These are phyloP conservation scores for Drosophila dunni DNA, from an alignment of 1,140 invertebrate genomes.

Conservation along the genomic window DNA sequence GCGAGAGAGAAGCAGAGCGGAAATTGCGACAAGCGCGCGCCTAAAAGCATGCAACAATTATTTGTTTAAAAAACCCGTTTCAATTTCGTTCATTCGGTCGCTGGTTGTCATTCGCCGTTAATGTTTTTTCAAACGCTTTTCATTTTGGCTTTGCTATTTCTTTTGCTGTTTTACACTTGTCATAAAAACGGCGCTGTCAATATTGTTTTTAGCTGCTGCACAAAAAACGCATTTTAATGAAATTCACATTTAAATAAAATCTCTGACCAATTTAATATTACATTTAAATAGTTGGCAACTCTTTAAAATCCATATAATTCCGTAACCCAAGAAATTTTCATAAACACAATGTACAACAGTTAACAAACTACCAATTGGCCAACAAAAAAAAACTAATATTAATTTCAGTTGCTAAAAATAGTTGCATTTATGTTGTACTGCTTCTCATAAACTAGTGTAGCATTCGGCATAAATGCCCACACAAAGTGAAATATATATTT, in stretches of 20 bases:
- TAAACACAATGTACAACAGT: too few species aligned
- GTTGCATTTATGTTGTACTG: not conserved
- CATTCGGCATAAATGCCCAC: not conserved
- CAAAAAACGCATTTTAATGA: not conserved
- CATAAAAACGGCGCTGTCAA: slow-evolving; percentile 1
- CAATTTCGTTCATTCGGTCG: slow-evolving; percentile 13
- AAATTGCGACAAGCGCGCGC: slow-evolving; percentile 36
- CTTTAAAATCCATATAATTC: too few species aligned
- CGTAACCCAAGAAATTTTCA: too few species aligned
- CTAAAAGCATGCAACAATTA: slow-evolving; percentile 70
- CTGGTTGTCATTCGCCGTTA: not conserved
- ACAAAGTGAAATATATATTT: not conserved
- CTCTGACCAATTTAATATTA: too few species aligned
- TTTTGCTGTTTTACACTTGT: slow-evolving; percentile 7
- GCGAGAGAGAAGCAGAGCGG: slow-evolving; percentile 11
- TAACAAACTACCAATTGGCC: too few species aligned
- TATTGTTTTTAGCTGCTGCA: not conserved
- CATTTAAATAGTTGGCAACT: too few species aligned
- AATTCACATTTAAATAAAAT: not conserved
- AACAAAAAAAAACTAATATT: too few species aligned
- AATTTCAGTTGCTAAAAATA: too few species aligned
- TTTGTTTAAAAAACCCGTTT: slow-evolving; percentile 58
- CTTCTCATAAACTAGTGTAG: not conserved
- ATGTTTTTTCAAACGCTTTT: slow-evolving; percentile 5
- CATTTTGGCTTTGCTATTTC: not conserved